phyloP scores from a whole-genome alignment of 2,888 invertebrate species.

The Malthinus flaveolus region DNA sequence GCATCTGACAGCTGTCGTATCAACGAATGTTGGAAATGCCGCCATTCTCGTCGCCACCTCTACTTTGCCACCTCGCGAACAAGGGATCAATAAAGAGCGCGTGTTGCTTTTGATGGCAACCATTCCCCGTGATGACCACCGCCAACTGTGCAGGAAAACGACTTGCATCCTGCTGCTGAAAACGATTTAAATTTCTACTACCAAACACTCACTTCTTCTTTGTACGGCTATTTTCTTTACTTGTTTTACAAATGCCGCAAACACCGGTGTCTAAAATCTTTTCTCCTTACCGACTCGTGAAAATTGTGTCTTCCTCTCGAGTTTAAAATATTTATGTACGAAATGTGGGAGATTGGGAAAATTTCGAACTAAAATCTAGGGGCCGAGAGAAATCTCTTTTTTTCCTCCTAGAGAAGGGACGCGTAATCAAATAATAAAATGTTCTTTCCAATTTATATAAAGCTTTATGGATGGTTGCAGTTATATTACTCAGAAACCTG shows the following conservation, averaged over 20 bases:
- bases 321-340: conserved; percentile 3
- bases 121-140: conserved; percentile 37
- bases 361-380: too few species aligned
- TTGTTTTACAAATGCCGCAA: conserved; percentile 8
- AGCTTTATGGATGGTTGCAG: conserved; percentile 1
- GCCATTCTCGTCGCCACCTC: conserved; percentile 46
- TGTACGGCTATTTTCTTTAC: conserved; percentile 8
- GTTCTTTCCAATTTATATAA: conserved; percentile 9
- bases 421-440: conserved; percentile 6
- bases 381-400: too few species aligned
- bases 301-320: not conserved
- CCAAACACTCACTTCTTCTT: conserved; percentile 3
- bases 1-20: conserved; percentile 56
- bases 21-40: conserved; percentile 51
- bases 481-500: not conserved
- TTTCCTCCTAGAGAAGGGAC: not conserved
- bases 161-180: conserved; percentile 30
- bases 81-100: conserved; percentile 44
- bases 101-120: conserved; percentile 38
- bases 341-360: not conserved
- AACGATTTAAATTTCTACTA: conserved; percentile 30
- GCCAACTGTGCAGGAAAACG: conserved; percentile 34
- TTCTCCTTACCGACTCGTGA: not conserved
- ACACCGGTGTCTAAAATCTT: not conserved
- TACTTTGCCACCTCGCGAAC: conserved; percentile 39